Conservation (phyloP, 2,888 invertebrate species). For the Criorhina ranunculi region DNA sequence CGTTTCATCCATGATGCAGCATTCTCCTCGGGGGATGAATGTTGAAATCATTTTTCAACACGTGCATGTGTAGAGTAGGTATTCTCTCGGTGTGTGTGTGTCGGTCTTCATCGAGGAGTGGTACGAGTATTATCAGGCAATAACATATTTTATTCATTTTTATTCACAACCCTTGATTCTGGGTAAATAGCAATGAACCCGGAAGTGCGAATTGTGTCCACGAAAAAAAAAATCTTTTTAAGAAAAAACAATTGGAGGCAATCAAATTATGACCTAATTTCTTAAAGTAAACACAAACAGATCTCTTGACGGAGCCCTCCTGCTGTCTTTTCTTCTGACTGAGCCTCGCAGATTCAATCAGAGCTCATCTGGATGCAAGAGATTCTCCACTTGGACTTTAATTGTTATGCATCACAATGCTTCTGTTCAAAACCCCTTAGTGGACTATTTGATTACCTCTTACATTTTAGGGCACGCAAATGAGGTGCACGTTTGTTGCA, state of each 20-base stretch:
- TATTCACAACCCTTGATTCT: slow-evolving; percentile 18
- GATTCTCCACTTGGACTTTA: slow-evolving; percentile 11
- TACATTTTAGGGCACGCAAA: slow-evolving; percentile 33
- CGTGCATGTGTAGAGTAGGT: slow-evolving; percentile 39
- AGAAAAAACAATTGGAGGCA: slow-evolving; percentile 51
- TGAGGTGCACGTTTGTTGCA: slow-evolving; percentile 2
- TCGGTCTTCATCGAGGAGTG: neutral
- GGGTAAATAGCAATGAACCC: slow-evolving; percentile 53
- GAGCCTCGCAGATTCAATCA: slow-evolving; percentile 60
- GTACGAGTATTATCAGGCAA: slow-evolving; percentile 49
- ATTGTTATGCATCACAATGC: slow-evolving; percentile 43
- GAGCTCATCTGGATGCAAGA: slow-evolving; percentile 36
- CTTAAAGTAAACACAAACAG: slow-evolving; percentile 57
- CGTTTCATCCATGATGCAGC: slow-evolving; percentile 29
- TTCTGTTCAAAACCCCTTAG: slow-evolving; percentile 11
- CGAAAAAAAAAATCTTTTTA: slow-evolving; percentile 5
- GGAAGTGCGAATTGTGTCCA: slow-evolving; percentile 27
- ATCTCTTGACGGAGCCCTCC: slow-evolving; percentile 32
- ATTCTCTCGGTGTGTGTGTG: slow-evolving; percentile 5
- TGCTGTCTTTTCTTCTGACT: slow-evolving; percentile 27
- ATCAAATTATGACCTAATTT: slow-evolving; percentile 65
- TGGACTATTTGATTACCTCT: slow-evolving; percentile 43
- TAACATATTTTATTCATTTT: slow-evolving; percentile 40
- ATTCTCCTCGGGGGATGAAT: slow-evolving; percentile 27
- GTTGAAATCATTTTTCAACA: slow-evolving; percentile 40